Base-by-base conservation (phyloP, 1,140 invertebrate genomes). In the Platyura marginata region DNA sequence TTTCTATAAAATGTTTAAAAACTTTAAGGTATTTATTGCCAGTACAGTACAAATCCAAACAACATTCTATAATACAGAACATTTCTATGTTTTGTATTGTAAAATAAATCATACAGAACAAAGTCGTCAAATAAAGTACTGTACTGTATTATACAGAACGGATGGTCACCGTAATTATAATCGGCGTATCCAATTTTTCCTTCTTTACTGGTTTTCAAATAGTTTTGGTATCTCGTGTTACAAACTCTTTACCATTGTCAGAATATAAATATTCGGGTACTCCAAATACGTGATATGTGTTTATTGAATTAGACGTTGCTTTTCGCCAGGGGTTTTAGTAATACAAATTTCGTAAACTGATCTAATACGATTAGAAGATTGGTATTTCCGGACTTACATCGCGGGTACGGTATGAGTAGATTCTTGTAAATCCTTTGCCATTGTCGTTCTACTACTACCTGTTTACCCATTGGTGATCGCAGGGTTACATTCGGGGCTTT, bases 191-290 rank as follows among this genome's bases (percentile, higher is more conserved):
- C n/a, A n/a, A n/a, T n/a, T n/a, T n/a, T n/a, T n/a, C n/a, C n/a
- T n/a, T n/a, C n/a, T n/a, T n/a, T n/a, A n/a, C n/a, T n/a, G n/a
- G n/a, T n/a, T n/a, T n/a, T n/a, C n/a, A n/a, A n/a, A n/a, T n/a
- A n/a, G n/a, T n/a, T 16, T 1, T 1, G 19, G 39, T 23, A 32
- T 19, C 3, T 2, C 11, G 3, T 1, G 45, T 34, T 2, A 38
- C 23, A 34, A 46, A 48, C 37, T 46, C 42, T 8, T 23, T 23
- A 20, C 42, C 44, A 18, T 46, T 48, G 21, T 48, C 45, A n/a
- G 32, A 42, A 3, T 46, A 21, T 10, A 44, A 38, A 13, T 20
- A 20, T 34, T 46, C 40, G 9, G 47, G 47, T 3, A 42, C 21
- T 2, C 40, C 46, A 40, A 21, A 47, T 11, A 29, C 18, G 18